Conservation (phyloP, 2,113 vertebrate species). For the Tretioscincus oriximinensis region DNA sequence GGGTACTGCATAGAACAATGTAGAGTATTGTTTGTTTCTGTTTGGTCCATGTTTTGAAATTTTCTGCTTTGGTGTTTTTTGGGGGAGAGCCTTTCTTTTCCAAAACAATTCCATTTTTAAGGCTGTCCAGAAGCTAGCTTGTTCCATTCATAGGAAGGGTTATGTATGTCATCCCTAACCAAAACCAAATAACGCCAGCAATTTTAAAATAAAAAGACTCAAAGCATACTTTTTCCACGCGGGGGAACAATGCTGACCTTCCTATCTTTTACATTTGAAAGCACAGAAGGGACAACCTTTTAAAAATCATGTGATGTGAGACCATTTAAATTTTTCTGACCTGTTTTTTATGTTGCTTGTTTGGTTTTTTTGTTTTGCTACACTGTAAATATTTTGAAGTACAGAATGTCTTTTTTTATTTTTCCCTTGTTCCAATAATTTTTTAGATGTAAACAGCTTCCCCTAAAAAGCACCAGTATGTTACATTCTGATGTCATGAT, state of each 20-base stretch:
- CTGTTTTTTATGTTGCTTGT: constrained; percentile 56
- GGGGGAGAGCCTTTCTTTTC: constrained; percentile 67
- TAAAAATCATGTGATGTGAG: constrained; percentile 66
- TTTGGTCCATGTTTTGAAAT: constrained; percentile 72
- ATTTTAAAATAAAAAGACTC: constrained; percentile 39
- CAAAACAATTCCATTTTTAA: constrained; percentile 69
- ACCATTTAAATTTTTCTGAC: constrained; percentile 69
- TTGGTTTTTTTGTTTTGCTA: constrained; percentile 72
- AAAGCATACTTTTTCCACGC: constrained; percentile 57
- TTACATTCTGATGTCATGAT: constrained; percentile 77
- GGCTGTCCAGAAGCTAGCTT: constrained; percentile 73
- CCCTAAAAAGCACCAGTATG: constrained; percentile 77
- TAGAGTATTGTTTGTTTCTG: constrained; percentile 73
- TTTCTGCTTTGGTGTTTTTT: constrained; percentile 77
- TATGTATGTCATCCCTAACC: constrained; percentile 53
- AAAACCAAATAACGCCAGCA: constrained; percentile 29
- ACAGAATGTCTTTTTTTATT: constrained; percentile 63
- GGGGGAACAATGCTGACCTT: constrained; percentile 59
- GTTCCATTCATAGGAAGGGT: constrained; percentile 65
- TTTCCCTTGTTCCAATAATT: constrained; percentile 72
- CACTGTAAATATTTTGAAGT: constrained; percentile 79
- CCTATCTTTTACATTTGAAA: constrained; percentile 71
- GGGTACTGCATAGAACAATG: constrained; percentile 67
- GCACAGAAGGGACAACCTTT: constrained; percentile 79
- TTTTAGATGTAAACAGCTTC: constrained; percentile 73